Percentiles rank a stretch among this genome's conserved stretches.
phyloP scores from a whole-genome alignment of 1,140 invertebrate species.

The Bombyx mandarina region DNA sequence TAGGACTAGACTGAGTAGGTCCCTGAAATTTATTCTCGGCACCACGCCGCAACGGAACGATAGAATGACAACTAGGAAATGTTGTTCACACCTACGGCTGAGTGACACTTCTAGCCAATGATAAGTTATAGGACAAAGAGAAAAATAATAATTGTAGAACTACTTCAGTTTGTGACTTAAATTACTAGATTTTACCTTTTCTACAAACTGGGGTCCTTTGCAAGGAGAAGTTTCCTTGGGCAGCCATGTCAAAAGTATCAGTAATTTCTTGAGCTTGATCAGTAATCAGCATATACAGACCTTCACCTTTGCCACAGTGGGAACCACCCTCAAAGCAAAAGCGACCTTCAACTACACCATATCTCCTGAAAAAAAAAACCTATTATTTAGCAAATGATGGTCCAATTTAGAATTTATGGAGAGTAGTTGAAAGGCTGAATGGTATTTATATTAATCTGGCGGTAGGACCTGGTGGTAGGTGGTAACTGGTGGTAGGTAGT shows the following conservation, averaged over 20 bases:
- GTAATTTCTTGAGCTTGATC: conserved; percentile 86
- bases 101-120: too few relatives aligned
- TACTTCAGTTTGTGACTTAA: neutral
- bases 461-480: too few relatives aligned
- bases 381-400: too few relatives aligned
- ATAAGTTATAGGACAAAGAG: neutral
- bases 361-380: conserved; percentile 72
- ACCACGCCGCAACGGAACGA: too few relatives aligned
- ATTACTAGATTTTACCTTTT: conserved; percentile 24
- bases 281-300: conserved; percentile 83
- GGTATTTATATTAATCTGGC: too few relatives aligned
- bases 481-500: too few relatives aligned
- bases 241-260: conserved; percentile 80
- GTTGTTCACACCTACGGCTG: too few relatives aligned
- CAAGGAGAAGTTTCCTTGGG: conserved; percentile 77
- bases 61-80: too few relatives aligned
- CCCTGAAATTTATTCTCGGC: too few relatives aligned
- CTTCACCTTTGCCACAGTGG: conserved; percentile 87
- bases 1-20: too few relatives aligned
- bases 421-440: too few relatives aligned
- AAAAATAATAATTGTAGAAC: conserved; percentile 3
- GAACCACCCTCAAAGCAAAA: conserved; percentile 95
- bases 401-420: too few relatives aligned
- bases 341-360: conserved; percentile 88
- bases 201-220: conserved; percentile 65